Evolutionary conservation across 2,113 vertebrate genomes (phyloP), one percentile per base, ranked within the genome.

Genomic region (Nesogale talazaci): DNA sequence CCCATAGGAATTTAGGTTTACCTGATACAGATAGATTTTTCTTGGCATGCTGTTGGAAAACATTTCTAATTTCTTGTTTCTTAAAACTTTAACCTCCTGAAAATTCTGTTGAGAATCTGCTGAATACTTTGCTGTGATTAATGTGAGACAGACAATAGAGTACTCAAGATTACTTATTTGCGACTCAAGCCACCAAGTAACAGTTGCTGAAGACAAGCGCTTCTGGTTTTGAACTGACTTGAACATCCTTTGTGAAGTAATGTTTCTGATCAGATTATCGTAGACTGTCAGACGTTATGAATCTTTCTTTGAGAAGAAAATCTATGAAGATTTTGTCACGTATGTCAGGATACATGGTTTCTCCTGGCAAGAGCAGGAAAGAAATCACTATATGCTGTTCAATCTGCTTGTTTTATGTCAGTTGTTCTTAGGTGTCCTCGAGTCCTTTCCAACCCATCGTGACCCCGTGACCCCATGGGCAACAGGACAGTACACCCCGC

Each of bases 1-100:
- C 90, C 88, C 89, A 0, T 36, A 61, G 65, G 90, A 38, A 11
- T 94, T 92, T 86, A 82, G 31, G 40, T 87, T 70, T 46, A 59
- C 80, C 27, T 34, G 29, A 82, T 80, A 46, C 63, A 79, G 75
- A 95, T 84, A 46, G 85, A 25, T 70, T 76, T 93, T 95, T 96
- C 63, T 75, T 67, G 56, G 27, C 38, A 67, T 78, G 85, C 59
- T 15, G 23, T 25, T 94, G 63, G 87, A 34, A 92, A 89, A 59
- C 22, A 83, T 77, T 86, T 91, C 42, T 61, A 22, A 31, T 90
- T 94, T 92, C 65, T 90, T 75, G 22, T 38, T 61, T 89, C 36
- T 79, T 94, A 79, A 74, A 83, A 29, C 77, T 72, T 80, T n/a
- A 85, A 56, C 56, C 78, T 2, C 74, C 67, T 89, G 57, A 85